phyloP scores from a whole-genome alignment of 2,797 vertebrate species.

The Dipus sagitta region DNA sequence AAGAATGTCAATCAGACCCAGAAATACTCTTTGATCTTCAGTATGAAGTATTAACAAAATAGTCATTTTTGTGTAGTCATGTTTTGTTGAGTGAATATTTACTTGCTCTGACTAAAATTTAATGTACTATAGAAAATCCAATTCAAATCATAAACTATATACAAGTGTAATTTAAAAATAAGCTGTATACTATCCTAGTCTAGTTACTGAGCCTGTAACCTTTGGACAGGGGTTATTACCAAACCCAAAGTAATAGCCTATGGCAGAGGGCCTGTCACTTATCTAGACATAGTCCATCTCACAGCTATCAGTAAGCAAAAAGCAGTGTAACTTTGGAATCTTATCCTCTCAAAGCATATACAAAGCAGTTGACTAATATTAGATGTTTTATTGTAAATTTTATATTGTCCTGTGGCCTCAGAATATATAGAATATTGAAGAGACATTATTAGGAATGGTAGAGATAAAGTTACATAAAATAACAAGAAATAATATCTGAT shows the following conservation, averaged over 20 bases:
- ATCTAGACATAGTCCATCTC: not conserved
- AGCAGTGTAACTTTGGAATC: not conserved
- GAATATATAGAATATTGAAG: not conserved
- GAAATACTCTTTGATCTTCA: conserved; percentile 27
- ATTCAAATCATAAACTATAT: conserved; percentile 37
- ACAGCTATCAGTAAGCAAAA: not conserved
- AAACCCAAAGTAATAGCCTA: not conserved
- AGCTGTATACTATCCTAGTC: not conserved
- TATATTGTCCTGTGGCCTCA: conserved; percentile 32
- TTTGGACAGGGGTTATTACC: not conserved
- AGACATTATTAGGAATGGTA: not conserved
- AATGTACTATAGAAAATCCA: conserved; percentile 6
- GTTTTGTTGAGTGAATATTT: conserved; percentile 46
- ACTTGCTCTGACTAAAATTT: conserved; percentile 49
- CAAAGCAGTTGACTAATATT: not conserved
- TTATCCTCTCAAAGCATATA: conserved; percentile 10
- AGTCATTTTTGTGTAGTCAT: conserved; percentile 38
- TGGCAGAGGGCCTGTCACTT: not conserved
- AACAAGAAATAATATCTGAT: not conserved
- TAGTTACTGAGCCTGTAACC: not conserved
- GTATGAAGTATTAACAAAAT: not conserved
- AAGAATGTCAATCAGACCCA: not conserved
- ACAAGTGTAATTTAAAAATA: conserved; percentile 42
- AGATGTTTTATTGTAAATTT: conserved; percentile 29
- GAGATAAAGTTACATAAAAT: not conserved